A percentile compares a stretch with the other conserved stretches of the same genome.
Conservation (phyloP, 2,113 vertebrate species). For the Excalfactoria chinensis region DNA sequence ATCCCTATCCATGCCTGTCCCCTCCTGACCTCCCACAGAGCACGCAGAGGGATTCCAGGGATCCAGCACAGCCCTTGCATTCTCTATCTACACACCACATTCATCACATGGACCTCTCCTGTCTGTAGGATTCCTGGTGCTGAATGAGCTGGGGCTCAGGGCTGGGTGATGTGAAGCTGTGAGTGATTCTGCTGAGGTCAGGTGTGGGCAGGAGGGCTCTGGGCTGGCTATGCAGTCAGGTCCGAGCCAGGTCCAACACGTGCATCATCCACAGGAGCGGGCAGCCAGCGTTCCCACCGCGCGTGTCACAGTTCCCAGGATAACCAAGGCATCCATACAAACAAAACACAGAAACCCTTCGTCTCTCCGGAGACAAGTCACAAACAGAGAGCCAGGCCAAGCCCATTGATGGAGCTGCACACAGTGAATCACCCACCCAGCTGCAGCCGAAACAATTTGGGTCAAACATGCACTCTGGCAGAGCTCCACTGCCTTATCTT, state of each 20-base stretch:
- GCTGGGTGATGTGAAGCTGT: fast-evolving
- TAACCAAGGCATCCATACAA: constrained; percentile 14
- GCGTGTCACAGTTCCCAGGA: constrained; percentile 10
- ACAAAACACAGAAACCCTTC: background rate
- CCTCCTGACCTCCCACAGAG: background rate
- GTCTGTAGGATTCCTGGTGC: background rate
- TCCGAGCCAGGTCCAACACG: background rate
- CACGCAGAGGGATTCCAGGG: too few species aligned
- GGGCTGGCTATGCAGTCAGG: background rate
- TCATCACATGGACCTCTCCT: background rate
- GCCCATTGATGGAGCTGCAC: background rate
- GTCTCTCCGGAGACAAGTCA: constrained; percentile 12
- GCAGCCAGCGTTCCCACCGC: background rate
- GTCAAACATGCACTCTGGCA: background rate
- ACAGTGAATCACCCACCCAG: constrained; percentile 39
- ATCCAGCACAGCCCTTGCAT: background rate
- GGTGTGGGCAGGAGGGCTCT: background rate
- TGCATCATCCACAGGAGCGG: background rate
- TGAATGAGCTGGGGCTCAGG: background rate
- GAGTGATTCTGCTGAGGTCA: background rate
- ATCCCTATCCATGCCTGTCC: background rate
- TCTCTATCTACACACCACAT: background rate
- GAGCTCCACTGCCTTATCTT: background rate
- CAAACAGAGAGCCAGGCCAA: constrained; percentile 30
- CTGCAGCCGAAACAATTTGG: constrained; percentile 36